phyloP scores from a whole-genome alignment of 1,140 invertebrate genomes.

The Chlorops oryzae region DNA sequence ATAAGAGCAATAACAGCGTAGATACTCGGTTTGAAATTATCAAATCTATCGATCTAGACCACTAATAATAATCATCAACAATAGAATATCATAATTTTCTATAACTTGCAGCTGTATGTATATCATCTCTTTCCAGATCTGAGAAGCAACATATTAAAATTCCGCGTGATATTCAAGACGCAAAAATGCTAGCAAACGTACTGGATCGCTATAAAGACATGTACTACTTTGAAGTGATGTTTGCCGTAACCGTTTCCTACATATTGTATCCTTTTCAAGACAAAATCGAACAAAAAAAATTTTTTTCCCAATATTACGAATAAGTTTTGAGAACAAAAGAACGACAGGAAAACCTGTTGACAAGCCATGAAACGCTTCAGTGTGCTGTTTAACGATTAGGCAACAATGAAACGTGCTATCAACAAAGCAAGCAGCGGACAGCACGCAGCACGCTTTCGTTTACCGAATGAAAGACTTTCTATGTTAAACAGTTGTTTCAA shows the following conservation, averaged over 20 bases:
- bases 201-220: constrained; percentile 90
- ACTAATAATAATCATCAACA: not conserved
- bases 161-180: constrained; percentile 91
- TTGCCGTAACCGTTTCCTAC: constrained; percentile 85
- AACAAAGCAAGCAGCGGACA: too few relatives aligned
- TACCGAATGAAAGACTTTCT: too few relatives aligned
- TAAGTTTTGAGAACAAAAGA: too few relatives aligned
- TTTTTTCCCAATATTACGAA: too few relatives aligned
- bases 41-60: constrained; percentile 8
- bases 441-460: too few relatives aligned
- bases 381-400: too few relatives aligned
- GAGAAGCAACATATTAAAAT: constrained; percentile 86
- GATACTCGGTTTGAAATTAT: constrained; percentile 10
- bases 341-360: too few relatives aligned
- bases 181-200: constrained; percentile 87
- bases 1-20: not conserved
- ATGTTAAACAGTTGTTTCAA: too few relatives aligned
- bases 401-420: too few relatives aligned
- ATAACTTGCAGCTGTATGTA: constrained; percentile 6
- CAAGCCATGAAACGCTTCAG: too few relatives aligned
- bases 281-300: too few relatives aligned
- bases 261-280: constrained; percentile 96
- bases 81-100: not conserved
- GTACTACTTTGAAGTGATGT: constrained; percentile 88
- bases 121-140: constrained; percentile 60